Conservation (phyloP, 35 echinoderm and acorn worm species). For the Amphiura filiformis region DNA sequence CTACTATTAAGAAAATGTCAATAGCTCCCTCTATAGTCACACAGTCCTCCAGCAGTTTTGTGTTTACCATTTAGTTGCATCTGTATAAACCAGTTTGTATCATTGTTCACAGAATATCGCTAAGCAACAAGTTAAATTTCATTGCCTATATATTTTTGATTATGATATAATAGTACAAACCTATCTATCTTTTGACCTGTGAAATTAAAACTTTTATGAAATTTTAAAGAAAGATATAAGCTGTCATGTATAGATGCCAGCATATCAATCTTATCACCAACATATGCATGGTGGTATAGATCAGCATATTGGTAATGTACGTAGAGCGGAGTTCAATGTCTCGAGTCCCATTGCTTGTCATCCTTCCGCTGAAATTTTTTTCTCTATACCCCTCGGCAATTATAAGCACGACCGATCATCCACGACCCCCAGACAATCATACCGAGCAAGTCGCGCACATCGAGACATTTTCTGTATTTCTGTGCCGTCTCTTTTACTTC, state of each 20-base stretch:
- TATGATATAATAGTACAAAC: too few species aligned
- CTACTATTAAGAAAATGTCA: not conserved
- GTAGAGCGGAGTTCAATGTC: not conserved
- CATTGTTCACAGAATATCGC: too few species aligned
- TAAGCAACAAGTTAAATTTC: not conserved
- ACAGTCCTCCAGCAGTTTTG: too few species aligned
- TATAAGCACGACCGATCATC: not conserved
- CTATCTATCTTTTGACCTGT: too few species aligned
- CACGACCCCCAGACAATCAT: not conserved
- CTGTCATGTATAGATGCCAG: not conserved
- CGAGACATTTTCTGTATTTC: not conserved
- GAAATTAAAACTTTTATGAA: too few species aligned
- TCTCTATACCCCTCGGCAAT: not conserved
- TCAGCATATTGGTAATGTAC: not conserved
- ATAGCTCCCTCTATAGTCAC: not conserved
- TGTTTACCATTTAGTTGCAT: too few species aligned
- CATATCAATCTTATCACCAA: not conserved
- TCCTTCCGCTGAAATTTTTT: not conserved
- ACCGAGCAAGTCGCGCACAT: not conserved
- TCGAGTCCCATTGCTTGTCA: not conserved
- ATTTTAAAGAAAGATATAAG: not conserved
- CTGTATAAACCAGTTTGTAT: too few species aligned
- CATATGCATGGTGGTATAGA: not conserved
- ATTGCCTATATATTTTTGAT: not conserved
- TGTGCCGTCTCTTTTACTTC: not conserved